Base-by-base conservation (phyloP, 2,113 vertebrate species). In the Recurvirostra avosetta region DNA sequence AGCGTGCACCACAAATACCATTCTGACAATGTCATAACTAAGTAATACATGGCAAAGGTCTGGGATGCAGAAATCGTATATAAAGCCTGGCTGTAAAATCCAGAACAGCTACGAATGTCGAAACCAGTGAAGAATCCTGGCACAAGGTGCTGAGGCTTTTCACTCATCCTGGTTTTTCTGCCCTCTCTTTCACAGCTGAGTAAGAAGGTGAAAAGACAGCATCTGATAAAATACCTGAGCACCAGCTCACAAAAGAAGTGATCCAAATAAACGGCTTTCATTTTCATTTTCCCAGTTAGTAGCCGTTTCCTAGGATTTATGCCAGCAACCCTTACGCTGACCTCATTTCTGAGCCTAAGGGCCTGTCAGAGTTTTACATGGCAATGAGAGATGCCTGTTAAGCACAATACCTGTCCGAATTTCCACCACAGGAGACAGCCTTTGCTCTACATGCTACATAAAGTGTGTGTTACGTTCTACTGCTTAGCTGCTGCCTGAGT, bases 1-100 rank as follows among this genome's bases (percentile, higher is more conserved):
- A 92, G 55, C 1, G 49, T 36, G 11, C 58, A 88, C 77, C 77
- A 91, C 70, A 91, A 95, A 97, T 95, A 92, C 94, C 92, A 92
- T 94, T 96, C 86, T 86, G 95, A 90, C 91, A 97, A 97, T 70
- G 89, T 95, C 89, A 92, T 95, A 92, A 86, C 83, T 92, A 94
- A 95, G 90, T 84, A 95, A 94, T 82, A 85, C 66, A 91, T 62
- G 47, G 77, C 83, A 95, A 94, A 90, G 38, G 40, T 65, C 84
- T 95, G 74, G 67, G 94, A 92, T 83, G 70, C 73, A 85, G 77
- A 78, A 62, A 92, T 91, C n/a, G 2, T 45, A 87, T 29, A 34
- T 43, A 94, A 94, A 92, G 73, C 62, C 91, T 78, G 80, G 84
- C 55, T 94, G 67, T 79, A 86, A 94, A 94, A 94, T 85, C 77